Percentiles rank a stretch among this genome's conserved stretches.
These are phyloP conservation scores for Hanleya hanleyi DNA, from an alignment of 2,888 invertebrate genomes.

Conservation along the genomic window DNA sequence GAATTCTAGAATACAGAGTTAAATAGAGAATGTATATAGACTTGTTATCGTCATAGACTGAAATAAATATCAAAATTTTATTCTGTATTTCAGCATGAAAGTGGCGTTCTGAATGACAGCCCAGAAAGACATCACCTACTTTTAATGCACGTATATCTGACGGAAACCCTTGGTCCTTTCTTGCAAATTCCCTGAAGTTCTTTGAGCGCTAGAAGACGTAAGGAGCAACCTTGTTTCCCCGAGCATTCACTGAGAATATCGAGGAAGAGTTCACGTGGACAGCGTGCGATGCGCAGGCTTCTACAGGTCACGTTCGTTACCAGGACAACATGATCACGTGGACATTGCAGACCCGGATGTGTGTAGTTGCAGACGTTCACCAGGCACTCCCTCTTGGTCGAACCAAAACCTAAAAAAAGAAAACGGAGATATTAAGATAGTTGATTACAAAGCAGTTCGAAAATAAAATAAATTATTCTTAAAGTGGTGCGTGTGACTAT, in stretches of 20 bases:
- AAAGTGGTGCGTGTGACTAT: too few relatives aligned
- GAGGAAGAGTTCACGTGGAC: not conserved
- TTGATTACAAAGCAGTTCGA: too few relatives aligned
- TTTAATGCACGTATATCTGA: not conserved
- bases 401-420: too few relatives aligned
- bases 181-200: not conserved
- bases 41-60: not conserved
- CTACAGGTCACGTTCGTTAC: not conserved
- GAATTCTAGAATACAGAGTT: too few relatives aligned
- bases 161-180: not conserved
- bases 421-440: too few relatives aligned
- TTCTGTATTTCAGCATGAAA: too few relatives aligned
- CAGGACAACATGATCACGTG: not conserved
- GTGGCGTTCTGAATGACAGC: not conserved
- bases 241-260: not conserved
- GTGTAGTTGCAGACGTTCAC: conserved; percentile 1
- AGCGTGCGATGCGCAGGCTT: not conserved
- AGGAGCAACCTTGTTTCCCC: not conserved
- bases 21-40: not conserved
- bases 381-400: not conserved
- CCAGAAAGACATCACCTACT: not conserved
- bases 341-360: not conserved
- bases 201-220: not conserved
- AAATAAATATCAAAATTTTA: not conserved
- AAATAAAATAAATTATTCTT: too few relatives aligned